A percentile compares a stretch with the other conserved stretches of the same genome.
phyloP scores from a whole-genome alignment of 2,888 invertebrate species.

The Pristionchus entomophagus region DNA sequence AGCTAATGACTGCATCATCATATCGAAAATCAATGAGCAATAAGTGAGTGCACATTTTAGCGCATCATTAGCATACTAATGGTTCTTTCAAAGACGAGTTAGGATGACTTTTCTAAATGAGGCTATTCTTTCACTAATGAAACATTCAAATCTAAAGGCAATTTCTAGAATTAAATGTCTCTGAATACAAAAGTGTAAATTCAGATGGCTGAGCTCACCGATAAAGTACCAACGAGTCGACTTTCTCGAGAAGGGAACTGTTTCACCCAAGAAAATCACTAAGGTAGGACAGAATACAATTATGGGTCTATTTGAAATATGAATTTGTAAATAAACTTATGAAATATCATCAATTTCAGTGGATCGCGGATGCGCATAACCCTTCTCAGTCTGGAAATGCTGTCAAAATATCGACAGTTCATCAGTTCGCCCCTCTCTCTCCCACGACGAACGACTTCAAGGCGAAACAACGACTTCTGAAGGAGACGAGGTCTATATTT shows the following conservation, averaged over 20 bases:
- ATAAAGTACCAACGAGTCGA: background rate
- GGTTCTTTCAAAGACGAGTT: background rate
- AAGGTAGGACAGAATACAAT: too few relatives aligned
- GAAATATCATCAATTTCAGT: background rate
- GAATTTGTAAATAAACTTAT: background rate
- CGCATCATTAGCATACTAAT: too few relatives aligned
- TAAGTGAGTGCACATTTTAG: too few relatives aligned
- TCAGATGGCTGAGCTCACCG: conserved; percentile 1
- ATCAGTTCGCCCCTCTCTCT: conserved; percentile 18
- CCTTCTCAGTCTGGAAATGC: background rate
- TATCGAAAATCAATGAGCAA: background rate
- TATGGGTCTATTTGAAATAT: too few relatives aligned
- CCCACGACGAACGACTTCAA: conserved; percentile 3
- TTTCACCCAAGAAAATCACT: background rate
- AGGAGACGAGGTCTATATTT: too few relatives aligned
- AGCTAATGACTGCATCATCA: background rate
- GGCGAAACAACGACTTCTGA: background rate
- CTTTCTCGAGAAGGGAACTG: background rate
- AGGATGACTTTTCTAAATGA: background rate
- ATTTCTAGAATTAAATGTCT: background rate
- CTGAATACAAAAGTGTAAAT: too few relatives aligned
- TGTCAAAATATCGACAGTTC: background rate
- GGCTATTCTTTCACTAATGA: background rate
- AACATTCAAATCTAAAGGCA: background rate
- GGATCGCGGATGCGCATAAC: background rate